phyloP scores from a whole-genome alignment of 1,140 invertebrate species.

The Trialeurodes vaporariorum region DNA sequence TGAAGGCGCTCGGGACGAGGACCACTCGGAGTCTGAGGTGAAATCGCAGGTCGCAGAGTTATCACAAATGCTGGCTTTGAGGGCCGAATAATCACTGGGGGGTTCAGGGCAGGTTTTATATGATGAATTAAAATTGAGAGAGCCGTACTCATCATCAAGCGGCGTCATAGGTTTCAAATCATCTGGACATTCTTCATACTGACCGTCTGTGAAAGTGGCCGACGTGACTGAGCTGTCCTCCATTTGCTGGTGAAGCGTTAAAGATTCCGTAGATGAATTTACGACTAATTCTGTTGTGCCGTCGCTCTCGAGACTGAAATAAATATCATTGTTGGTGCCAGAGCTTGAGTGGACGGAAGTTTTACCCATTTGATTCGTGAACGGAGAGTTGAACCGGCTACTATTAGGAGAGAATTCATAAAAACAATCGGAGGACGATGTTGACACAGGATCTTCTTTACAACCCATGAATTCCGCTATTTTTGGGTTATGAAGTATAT shows the following conservation, averaged over 20 bases:
- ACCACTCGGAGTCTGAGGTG: neutral
- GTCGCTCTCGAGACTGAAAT: neutral
- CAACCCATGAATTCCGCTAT: neutral
- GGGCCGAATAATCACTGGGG: neutral
- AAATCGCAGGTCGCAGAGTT: neutral
- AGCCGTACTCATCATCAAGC: neutral
- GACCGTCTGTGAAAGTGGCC: neutral
- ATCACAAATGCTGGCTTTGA: neutral
- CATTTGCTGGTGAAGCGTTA: neutral
- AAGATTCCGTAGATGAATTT: neutral
- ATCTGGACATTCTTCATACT: neutral
- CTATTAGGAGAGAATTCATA: neutral
- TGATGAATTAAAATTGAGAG: neutral
- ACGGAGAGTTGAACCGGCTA: neutral
- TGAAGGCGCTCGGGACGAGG: neutral
- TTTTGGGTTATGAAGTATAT: neutral
- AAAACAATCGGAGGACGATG: neutral
- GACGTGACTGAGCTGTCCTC: neutral
- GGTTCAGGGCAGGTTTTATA: neutral
- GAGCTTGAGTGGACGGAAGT: neutral
- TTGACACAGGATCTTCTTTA: neutral
- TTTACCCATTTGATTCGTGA: neutral
- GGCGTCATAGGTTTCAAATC: neutral
- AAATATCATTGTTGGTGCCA: neutral
- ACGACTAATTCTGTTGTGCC: neutral